Evolutionary conservation across 2,888 invertebrate genomes (phyloP), one percentile per base, ranked within the genome.

Genomic region (Nysson spinosus): DNA sequence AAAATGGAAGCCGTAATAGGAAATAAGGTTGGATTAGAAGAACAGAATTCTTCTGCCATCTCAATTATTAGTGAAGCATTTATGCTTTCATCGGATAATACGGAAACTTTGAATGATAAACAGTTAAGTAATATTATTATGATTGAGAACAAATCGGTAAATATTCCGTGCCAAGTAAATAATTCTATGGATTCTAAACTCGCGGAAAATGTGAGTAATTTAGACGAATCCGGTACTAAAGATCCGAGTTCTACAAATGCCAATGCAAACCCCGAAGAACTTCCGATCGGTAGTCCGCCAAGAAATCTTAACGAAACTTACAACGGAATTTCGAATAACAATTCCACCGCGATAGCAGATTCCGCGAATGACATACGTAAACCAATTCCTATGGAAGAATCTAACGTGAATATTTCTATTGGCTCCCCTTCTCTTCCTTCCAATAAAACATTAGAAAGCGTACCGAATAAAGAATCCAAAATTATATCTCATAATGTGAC

Each of bases 281-380:
- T 14, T 26, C 3, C 40, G 30, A 28, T 11, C 9, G 3, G 4
- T 17, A 17, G 42, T 14, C n/a, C 22, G 19, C 9, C 14, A 26
- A 12, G 24, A 30, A 28, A 9, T 28, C 19, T 11, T 26, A 26
- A 46, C 26, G 6, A 51, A 19, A 1, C 7, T 1, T 7, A 16
- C 30, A 20, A 20, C 4, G 17, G 11, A 11, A 42, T 42, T 17
- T 1, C 32, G 19, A 12, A 5, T 3, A 4, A 37, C 35, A 30
- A 14, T n/a, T 30, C 14, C 22, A 20, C n/a, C 20, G 40, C 28
- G 4, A 9, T 12, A 7, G 47, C 17, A 17, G 51, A 69, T 24
- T 44, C 40, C 11, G 51, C 42, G 16, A 46, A 47, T n/a, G 32
- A 65, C 6, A 7, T 19, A 17, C 0, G 26, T 5, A 6, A 43